Base-by-base conservation (phyloP, 2,888 invertebrate genomes). In the Taphrorychus bicolor region DNA sequence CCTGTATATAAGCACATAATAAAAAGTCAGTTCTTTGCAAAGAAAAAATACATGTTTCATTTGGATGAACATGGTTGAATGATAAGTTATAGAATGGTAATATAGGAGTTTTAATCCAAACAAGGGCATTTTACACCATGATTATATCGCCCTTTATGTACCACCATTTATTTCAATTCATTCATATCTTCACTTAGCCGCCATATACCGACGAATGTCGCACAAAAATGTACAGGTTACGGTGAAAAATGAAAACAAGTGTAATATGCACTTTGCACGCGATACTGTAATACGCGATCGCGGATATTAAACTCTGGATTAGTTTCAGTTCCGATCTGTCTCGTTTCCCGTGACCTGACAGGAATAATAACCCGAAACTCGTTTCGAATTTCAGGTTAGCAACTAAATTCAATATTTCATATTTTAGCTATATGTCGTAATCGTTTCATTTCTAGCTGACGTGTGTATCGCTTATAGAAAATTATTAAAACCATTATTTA, bases 291-390 rank as follows among this genome's bases (percentile, higher is more conserved):
- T n/a, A 45, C 14, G 45, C 14, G 7, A 14, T 45, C 45, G 45
- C 45, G 45, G 14, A 3, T 45, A 45, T 45, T 45, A 45, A 45
- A 45, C 17, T 17, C 45, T 17, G 17, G 45, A 45, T 45, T 16
- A 17, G 45, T 45, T 45, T 45, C 45, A 14, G 45, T 45, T 45
- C 17, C 45, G 45, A 45, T 45, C 16, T n/a, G 45, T 45, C 45
- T 17, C 45, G 17, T 45, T 45, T 45, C 14, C 45, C 14, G 17
- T 45, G 17, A 17, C 45, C 17, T 45, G 45, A 45, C 45, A 17
- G 9, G 45, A 45, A 45, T 16, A 45, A 45, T 45, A 45, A 17
- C 14, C 17, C 14, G 45, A 45, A 45, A 5, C 14, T 16, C 45
- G 45, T 45, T 17, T 32, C 32, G 11, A 9, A 32, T 32, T 32